A percentile compares a stretch with the other conserved stretches of the same genome.
These are phyloP conservation scores for Blastobasis adustella DNA, from an alignment of 2,888 invertebrate genomes.

Conservation along the genomic window DNA sequence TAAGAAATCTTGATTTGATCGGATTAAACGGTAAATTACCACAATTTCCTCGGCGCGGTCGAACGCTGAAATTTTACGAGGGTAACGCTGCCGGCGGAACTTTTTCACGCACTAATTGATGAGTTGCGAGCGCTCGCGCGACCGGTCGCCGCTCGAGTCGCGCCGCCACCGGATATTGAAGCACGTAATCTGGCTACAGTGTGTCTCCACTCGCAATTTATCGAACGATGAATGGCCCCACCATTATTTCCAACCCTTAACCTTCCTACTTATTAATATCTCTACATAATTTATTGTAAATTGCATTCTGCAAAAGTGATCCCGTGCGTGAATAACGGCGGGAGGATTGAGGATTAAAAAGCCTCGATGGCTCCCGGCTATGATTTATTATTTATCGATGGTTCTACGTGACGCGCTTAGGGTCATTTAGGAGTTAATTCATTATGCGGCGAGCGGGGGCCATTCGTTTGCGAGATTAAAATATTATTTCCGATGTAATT, in stretches of 20 bases:
- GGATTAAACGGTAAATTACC: conserved; percentile 22
- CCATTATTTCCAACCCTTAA: conserved; percentile 71
- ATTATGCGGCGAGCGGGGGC: too few relatives aligned
- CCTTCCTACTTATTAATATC: conserved; percentile 72
- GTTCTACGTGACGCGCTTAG: neutral
- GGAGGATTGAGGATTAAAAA: conserved; percentile 14
- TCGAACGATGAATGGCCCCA: conserved; percentile 65
- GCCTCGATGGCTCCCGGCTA: conserved; percentile 3
- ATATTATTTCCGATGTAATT: neutral
- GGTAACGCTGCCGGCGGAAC: conserved; percentile 25
- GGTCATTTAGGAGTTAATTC: too few relatives aligned
- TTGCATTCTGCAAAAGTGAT: conserved; percentile 64
- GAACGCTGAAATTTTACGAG: conserved; percentile 26
- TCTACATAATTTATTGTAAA: conserved; percentile 74
- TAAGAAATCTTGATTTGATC: neutral
- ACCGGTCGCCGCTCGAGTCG: conserved; percentile 17
- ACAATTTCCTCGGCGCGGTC: conserved; percentile 28
- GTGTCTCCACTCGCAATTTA: conserved; percentile 71
- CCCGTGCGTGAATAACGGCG: conserved; percentile 46
- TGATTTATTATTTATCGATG: conserved; percentile 2
- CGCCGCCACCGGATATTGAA: conserved; percentile 67
- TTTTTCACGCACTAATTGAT: conserved; percentile 39
- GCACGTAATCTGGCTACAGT: conserved; percentile 71
- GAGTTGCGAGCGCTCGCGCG: conserved; percentile 12
- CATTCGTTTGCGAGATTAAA: too few relatives aligned